Base-by-base conservation (phyloP, 2,113 vertebrate species). In the Pitta sordida region DNA sequence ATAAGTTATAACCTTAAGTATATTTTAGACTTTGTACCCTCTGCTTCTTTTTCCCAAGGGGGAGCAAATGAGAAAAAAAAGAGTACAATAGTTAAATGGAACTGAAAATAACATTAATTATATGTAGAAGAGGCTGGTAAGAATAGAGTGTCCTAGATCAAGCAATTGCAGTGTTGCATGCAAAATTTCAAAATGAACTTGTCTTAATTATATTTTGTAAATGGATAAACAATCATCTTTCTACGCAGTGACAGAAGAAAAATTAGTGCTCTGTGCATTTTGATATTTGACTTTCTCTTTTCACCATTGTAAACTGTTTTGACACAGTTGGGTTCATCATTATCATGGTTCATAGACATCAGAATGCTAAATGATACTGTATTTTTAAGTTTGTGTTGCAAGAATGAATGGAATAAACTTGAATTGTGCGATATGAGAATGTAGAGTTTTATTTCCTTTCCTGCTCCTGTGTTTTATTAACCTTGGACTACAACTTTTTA, bases 391-490 rank as follows among this genome's bases (percentile, higher is more conserved):
- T 97, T 96, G 96, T 98, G 97, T 98, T 98, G 98, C 97, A 98
- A 97, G 98, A 98, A 98, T 96, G 98, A 98, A 98, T 98, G 97
- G 97, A 98, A 98, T 98, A 98, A 98, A 98, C 96, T 98, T 98
- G 98, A 98, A 98, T 97, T 97, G 97, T 98, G 97, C 87, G 97
- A 96, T 79, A 97, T 60, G 11, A 90, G 55, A 86, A 93, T 93
- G 46, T 12, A 32, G 62, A 53, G 69, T 62, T 79, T 95, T 71
- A 79, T 93, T 96, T 90, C 49, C 13, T 26, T 60, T 32, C 69
- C 27, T 87, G 2, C 53, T 48, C 37, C 21, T 14, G 6, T 89
- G 55, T 65, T 77, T 52, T 49, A 21, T 52, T 56, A 52, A 55
- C 62, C 11, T 85, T 13, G 9, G 36, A 27, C 20, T 88, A 23